These are phyloP conservation scores for Diploscapter pachys DNA, from an alignment of 1,140 invertebrate genomes.

Conservation along the genomic window DNA sequence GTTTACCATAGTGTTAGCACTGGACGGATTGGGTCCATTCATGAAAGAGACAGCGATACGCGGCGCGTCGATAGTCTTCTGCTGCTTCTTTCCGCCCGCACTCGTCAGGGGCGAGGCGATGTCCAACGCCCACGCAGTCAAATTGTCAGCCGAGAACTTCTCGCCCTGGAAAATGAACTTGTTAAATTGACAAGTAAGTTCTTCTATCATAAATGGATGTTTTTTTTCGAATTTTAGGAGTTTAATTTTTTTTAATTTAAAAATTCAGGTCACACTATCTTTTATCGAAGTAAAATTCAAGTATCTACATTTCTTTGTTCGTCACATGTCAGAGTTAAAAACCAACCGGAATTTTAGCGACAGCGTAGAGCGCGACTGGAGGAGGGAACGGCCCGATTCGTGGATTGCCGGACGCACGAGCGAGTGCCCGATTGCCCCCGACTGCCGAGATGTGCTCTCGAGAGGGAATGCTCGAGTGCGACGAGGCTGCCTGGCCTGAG, in stretches of 20 bases:
- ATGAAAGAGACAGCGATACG: slow-evolving; percentile 18
- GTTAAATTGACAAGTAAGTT: too few species aligned
- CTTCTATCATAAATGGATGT: too few species aligned
- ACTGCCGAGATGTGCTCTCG: too few species aligned
- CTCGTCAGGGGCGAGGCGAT: slow-evolving; percentile 39
- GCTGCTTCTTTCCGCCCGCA: neutral
- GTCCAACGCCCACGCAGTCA: slow-evolving; percentile 55
- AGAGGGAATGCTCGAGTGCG: too few species aligned
- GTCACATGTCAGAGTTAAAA: neutral
- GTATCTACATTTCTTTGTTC: too few species aligned
- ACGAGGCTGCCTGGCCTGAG: too few species aligned
- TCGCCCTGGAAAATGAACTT: slow-evolving; percentile 32
- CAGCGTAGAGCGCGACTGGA: slow-evolving; percentile 41
- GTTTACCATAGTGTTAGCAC: neutral
- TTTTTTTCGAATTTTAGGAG: too few species aligned
- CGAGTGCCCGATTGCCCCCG: slow-evolving; percentile 8
- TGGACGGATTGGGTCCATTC: neutral
- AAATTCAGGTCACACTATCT: too few species aligned
- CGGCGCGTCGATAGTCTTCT: slow-evolving; percentile 9
- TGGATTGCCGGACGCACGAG: slow-evolving; percentile 44
- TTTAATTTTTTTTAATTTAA: too few species aligned
- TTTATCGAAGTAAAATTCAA: too few species aligned
- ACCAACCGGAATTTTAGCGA: slow-evolving; percentile 45
- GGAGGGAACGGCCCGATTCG: slow-evolving; percentile 42
- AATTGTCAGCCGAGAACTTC: slow-evolving; percentile 51